phyloP scores from a whole-genome alignment of 2,113 vertebrate genomes.

The Macaca fascicularis region T2T-MFA8v1.1 NC_088388.1:123045001-123045500 shows the following conservation, averaged over 20 bases:
- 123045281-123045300: neutral
- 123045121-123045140: slow-evolving; percentile 56
- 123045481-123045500: neutral
- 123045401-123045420: neutral
- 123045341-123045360: neutral
- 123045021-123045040: neutral
- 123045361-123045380: neutral
- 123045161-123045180: slow-evolving; percentile 60
- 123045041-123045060: neutral
- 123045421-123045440: neutral
- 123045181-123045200: slow-evolving; percentile 65
- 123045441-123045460: neutral
- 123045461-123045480: neutral
- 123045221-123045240: neutral
- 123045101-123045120: neutral
- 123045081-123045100: slow-evolving; percentile 20
- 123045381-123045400: neutral
- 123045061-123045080: neutral
- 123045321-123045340: neutral
- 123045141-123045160: neutral
- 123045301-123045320: neutral
- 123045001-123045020: slow-evolving; percentile 30
- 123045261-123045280: neutral
- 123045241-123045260: neutral
- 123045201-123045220: neutral